phyloP scores from a whole-genome alignment of 2,888 invertebrate species.

The Gastracanthus pulcherrimus region DNA sequence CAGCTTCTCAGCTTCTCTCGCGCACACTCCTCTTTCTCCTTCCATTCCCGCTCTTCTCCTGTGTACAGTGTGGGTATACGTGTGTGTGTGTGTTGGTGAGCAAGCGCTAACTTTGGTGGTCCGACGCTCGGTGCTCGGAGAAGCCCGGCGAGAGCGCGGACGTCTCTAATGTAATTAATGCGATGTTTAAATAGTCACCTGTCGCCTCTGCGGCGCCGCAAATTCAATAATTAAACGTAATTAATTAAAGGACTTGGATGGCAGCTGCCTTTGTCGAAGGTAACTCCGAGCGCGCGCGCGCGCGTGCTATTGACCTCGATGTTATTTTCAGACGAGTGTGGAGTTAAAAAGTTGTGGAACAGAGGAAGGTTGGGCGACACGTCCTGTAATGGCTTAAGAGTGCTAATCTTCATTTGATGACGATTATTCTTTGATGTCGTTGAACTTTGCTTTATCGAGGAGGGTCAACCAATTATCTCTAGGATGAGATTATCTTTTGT shows the following conservation, averaged over 20 bases:
- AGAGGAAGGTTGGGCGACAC: too few relatives aligned
- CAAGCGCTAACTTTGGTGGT: not conserved
- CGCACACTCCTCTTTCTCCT: not conserved
- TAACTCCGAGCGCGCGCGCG: not conserved
- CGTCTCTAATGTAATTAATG: constrained; percentile 24
- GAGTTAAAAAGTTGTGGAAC: too few relatives aligned
- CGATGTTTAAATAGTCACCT: constrained; percentile 21
- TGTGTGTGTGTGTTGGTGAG: not conserved
- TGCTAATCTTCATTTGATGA: too few relatives aligned
- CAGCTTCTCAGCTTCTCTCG: not conserved
- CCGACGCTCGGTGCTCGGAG: not conserved
- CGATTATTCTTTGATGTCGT: too few relatives aligned
- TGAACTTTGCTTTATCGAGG: too few relatives aligned
- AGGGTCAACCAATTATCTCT: too few relatives aligned
- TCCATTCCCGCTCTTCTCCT: not conserved
- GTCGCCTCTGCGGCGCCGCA: constrained; percentile 7
- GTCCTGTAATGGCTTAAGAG: too few relatives aligned
- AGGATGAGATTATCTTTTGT: too few relatives aligned
- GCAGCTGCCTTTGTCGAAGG: not conserved
- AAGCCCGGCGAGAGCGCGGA: not conserved
- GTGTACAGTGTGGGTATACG: not conserved
- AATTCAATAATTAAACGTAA: constrained; percentile 5
- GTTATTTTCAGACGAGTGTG: too few relatives aligned
- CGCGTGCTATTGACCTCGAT: not conserved
- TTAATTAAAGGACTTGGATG: not conserved